These are phyloP conservation scores for Cabera pusaria DNA, from an alignment of 2,888 invertebrate species.

Conservation along the genomic window DNA sequence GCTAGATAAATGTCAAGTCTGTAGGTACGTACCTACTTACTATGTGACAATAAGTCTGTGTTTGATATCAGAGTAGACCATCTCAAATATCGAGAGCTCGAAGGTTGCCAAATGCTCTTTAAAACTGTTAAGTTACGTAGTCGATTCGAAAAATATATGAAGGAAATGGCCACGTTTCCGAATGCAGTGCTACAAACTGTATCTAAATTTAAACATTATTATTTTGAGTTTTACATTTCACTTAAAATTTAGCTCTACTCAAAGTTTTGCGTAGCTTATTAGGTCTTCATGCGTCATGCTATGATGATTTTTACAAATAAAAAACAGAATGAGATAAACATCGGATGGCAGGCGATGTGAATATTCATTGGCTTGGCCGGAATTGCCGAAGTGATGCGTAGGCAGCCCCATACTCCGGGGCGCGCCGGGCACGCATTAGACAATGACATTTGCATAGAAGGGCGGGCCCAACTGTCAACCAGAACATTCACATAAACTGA, in stretches of 20 bases:
- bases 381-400: constrained; percentile 64
- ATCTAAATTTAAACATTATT: too few relatives aligned
- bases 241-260: too few relatives aligned
- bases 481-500: constrained; percentile 77
- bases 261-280: too few relatives aligned
- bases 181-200: too few relatives aligned
- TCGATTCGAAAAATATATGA: constrained; percentile 25
- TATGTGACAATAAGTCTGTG: constrained; percentile 43
- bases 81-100: constrained; percentile 26
- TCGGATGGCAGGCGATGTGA: constrained; percentile 37
- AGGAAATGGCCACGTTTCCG: constrained; percentile 11
- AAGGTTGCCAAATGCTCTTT: constrained; percentile 34
- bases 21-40: constrained; percentile 39
- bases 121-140: constrained; percentile 26
- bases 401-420: constrained; percentile 59
- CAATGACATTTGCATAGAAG: constrained; percentile 78
- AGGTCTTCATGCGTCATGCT: constrained; percentile 5
- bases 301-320: constrained; percentile 21
- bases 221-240: too few relatives aligned
- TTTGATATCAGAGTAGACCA: constrained; percentile 38
- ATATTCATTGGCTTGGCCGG: constrained; percentile 71
- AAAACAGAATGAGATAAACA: constrained; percentile 46
- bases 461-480: constrained; percentile 77
- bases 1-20: constrained; percentile 57
- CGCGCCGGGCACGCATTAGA: constrained; percentile 70